A percentile compares a stretch with the other conserved stretches of the same genome.
Evolutionary conservation across 92 coral and sea anemone genomes (phyloP).

Genomic region (Pocillopora grandis): DNA sequence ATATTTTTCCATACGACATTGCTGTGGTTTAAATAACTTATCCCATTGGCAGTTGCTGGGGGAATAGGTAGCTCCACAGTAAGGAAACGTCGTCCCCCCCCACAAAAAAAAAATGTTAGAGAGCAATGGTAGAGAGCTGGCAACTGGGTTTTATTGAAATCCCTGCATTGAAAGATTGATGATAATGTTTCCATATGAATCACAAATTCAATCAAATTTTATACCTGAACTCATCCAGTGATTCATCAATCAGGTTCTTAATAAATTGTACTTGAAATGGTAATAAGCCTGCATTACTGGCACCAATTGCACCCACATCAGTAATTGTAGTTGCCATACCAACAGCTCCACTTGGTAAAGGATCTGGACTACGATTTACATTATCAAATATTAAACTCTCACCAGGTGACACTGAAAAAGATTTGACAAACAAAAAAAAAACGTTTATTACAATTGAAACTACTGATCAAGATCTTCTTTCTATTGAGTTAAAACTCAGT

Average conservation of each 20-base stretch:
- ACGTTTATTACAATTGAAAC: background rate
- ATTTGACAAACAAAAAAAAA: no score
- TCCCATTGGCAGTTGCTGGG: no score
- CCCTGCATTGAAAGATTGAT: no score
- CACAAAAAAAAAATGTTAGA: no score
- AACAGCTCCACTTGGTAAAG: constrained; percentile 36
- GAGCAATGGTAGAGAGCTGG: no score
- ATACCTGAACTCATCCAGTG: constrained; percentile 96
- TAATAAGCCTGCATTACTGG: constrained; percentile 69
- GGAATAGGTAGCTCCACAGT: no score
- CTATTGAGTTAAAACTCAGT: no score
- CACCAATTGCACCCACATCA: constrained; percentile 29
- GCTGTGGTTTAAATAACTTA: no score
- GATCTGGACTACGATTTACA: constrained; percentile 21
- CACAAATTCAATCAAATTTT: background rate
- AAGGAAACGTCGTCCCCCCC: no score
- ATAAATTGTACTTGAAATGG: constrained; percentile 94
- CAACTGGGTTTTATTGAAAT: no score
- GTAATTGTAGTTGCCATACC: constrained; percentile 14
- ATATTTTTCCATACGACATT: no score
- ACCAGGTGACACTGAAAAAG: constrained; percentile 20
- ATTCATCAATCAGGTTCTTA: constrained; percentile 93
- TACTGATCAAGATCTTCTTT: background rate
- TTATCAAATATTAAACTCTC: constrained; percentile 34
- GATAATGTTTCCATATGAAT: background rate